Evolutionary conservation across 35 echinoderm and acorn worm species (phyloP), one percentile per base, ranked within the genome.

Genomic region (Anneissia japonica): DNA sequence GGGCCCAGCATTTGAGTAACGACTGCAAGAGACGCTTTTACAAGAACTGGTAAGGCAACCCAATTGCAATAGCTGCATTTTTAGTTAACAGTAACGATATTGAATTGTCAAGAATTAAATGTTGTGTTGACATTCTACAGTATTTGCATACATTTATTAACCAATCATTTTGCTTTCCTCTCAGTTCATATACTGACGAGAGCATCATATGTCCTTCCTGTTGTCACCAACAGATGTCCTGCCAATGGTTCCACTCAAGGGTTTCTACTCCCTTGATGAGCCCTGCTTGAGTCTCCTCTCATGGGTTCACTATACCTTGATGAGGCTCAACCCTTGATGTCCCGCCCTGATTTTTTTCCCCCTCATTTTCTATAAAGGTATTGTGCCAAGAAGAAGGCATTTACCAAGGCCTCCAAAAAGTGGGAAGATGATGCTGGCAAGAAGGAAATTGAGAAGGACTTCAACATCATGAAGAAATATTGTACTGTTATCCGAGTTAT

Each of bases 381-480:
- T 79, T 89, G 96, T 77, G 88, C 96, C 73, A 99, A 99, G 96
- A 99, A 99, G 91, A 99, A 99, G 96, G 96, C 96, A 41, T 99
- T 99, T 84, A 99, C 96, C 82, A 99, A 94, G 79, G 82, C 95
- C 30, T 99, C 92, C 46, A 99, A 99, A 92, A 99, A 99, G 87
- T 99, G 96, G 96, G 96, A 92, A 0, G 96, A 99, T 87, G 96
- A 99, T 26, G 79, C 76, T 31, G 96, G 96, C 36, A 94, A 94
- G 76, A 86, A 88, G 74, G 88, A 85, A 74, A 99, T 99, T 38
- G 96, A 99, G 79, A 93, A 91, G 74, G 96, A 99, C 84, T 82
- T 99, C 26, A 85, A 84, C 74, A 85, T 87, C 32, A 91, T 99
- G 96, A 99, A 94, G 92, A 99, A 94, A 34, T 99, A 99, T 84